phyloP scores from a whole-genome alignment of 2,888 invertebrate genomes.

The Hypsopygia costalis region DNA sequence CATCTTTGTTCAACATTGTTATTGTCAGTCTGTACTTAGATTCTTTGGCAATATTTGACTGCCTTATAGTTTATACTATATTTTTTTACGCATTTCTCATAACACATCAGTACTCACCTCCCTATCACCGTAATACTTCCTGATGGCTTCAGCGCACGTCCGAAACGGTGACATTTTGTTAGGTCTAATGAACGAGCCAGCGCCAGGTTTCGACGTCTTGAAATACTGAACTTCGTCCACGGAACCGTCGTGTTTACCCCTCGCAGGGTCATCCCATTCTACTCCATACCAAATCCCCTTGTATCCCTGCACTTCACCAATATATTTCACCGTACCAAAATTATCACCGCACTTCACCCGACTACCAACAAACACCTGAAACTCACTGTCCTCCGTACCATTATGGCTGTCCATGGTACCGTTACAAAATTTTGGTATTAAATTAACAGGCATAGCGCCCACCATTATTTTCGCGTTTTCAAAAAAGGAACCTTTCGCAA shows the following conservation, averaged over 20 bases:
- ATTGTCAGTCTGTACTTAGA: too few species aligned
- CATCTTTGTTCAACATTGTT: too few species aligned
- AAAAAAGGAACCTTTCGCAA: slow-evolving; percentile 68
- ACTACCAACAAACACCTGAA: slow-evolving; percentile 71
- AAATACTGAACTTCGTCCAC: slow-evolving; percentile 92
- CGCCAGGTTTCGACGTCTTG: slow-evolving; percentile 85
- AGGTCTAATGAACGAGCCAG: slow-evolving; percentile 94
- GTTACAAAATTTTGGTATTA: slow-evolving; percentile 77
- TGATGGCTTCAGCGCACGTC: slow-evolving; percentile 87
- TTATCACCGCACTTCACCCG: slow-evolving; percentile 64
- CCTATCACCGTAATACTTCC: slow-evolving; percentile 66
- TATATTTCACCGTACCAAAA: slow-evolving; percentile 83
- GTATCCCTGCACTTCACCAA: slow-evolving; percentile 87
- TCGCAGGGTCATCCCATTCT: slow-evolving; percentile 95
- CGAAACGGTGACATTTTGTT: slow-evolving; percentile 88
- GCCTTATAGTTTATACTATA: too few species aligned
- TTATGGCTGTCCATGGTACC: slow-evolving; percentile 73
- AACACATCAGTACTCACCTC: slow-evolving; percentile 44
- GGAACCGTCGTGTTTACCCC: slow-evolving; percentile 96
- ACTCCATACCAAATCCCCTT: slow-evolving; percentile 93
- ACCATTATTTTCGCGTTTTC: slow-evolving; percentile 73
- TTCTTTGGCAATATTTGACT: too few species aligned
- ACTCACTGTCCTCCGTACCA: slow-evolving; percentile 65
- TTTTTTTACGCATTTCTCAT: too few species aligned
- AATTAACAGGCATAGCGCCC: slow-evolving; percentile 78